Conservation (phyloP, 2,113 vertebrate species). For the Cyprinodon variegatus region DNA sequence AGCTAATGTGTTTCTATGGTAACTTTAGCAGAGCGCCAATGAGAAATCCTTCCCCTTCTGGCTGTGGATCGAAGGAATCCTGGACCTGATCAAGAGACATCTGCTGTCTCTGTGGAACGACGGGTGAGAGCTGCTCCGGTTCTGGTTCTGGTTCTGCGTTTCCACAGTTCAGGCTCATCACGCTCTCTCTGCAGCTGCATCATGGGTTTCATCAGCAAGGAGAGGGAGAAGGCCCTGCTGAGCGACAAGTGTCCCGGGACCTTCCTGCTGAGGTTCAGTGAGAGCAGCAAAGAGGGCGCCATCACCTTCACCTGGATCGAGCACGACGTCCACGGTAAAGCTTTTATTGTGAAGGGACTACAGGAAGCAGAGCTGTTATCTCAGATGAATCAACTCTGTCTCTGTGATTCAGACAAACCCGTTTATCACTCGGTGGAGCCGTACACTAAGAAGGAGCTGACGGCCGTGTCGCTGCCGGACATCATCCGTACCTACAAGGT, state of each 20-base stretch:
- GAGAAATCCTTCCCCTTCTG: slow-evolving; percentile 89
- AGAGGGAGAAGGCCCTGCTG: slow-evolving; percentile 86
- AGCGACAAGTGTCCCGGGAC: slow-evolving; percentile 88
- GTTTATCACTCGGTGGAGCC: slow-evolving; percentile 93
- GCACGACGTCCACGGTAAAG: slow-evolving; percentile 77
- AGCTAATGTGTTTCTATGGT: not conserved
- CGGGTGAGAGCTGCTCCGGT: slow-evolving; percentile 75
- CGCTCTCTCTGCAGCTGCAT: slow-evolving; percentile 82
- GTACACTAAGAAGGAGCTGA: slow-evolving; percentile 94
- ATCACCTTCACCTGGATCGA: slow-evolving; percentile 99
- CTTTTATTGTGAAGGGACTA: not conserved
- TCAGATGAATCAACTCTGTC: not conserved
- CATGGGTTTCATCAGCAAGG: slow-evolving; percentile 96
- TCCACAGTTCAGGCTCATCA: fast-evolving
- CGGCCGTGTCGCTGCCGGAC: slow-evolving; percentile 91
- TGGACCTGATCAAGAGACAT: slow-evolving; percentile 96
- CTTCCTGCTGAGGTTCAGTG: slow-evolving; percentile 94
- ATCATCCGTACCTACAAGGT: slow-evolving; percentile 97
- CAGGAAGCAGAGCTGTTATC: no score
- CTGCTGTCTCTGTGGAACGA: slow-evolving; percentile 96
- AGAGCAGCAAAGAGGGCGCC: slow-evolving; percentile 94
- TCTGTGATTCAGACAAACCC: slow-evolving; percentile 72
- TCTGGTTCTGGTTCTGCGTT: not conserved
- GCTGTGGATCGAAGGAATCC: slow-evolving; percentile 96
- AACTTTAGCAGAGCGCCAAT: slow-evolving; percentile 82